Base-by-base conservation (phyloP, 2,888 invertebrate species). In the Bellardia bayeri region DNA sequence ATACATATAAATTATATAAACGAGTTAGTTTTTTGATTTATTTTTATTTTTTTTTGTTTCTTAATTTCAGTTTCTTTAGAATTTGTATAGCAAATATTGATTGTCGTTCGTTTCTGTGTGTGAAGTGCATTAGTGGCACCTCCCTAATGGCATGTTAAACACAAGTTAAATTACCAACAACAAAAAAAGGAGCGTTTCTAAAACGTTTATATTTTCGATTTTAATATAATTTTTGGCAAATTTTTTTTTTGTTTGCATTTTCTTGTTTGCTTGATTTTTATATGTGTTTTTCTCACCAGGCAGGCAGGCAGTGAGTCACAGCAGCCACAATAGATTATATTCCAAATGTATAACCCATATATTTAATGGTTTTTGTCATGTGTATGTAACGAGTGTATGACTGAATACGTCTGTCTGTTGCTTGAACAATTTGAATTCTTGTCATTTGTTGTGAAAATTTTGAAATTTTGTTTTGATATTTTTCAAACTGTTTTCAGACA, bases 141-240 rank as follows among this genome's bases (percentile, higher is more conserved):
- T 80, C 86, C 88, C 78, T 75, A 88, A 86, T 87, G 80, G 63
- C 86, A 81, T 88, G 86, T 79, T 74, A 71, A 82, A 85, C 80
- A 85, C 79, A 76, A 85, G 82, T 76, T 66, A 85, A 85, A 85
- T 87, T 80, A 23, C 33, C 49, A 79, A 75, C 58, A 54, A 69
- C 5, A 33, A 85, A 85, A 86, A 63, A 69, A 84, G 87, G 87
- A 87, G 87, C 87, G 87, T 87, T 87, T 61, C 72, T 71, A 71
- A 83, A 87, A 61, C 76, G 71, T 87, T 83, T 87, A 64, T 45
- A 75, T 45, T 82, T 82, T 72, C 51, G 64, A 81, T 81, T 75
- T 51, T 49, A 14, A 45, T 40, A 75, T 8, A 66, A 81, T 56
- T 56, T 75, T 75, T 56, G 63, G 54, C 76, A 54, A 64, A n/a